Conservation (phyloP, 2,797 vertebrate genomes). For the Hydrophis major region DNA sequence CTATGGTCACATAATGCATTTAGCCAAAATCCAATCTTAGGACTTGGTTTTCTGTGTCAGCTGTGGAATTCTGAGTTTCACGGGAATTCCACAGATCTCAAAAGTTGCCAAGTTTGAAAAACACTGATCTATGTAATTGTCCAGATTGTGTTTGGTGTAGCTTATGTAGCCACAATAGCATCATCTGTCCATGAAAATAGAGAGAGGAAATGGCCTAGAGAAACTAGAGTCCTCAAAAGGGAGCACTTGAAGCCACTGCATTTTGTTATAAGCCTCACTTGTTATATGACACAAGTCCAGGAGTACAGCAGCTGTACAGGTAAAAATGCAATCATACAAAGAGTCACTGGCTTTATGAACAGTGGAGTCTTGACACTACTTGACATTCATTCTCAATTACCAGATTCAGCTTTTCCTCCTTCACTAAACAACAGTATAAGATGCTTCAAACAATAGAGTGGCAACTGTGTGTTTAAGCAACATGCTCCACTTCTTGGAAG, state of each 20-base stretch:
- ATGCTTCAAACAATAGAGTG: slow-evolving; percentile 58
- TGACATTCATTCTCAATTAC: slow-evolving; percentile 71
- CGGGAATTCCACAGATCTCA: neutral
- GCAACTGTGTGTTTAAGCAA: slow-evolving; percentile 49
- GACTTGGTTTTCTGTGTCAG: neutral
- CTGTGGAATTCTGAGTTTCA: neutral
- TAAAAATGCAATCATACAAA: slow-evolving; percentile 67
- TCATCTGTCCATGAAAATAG: neutral
- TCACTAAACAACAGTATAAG: slow-evolving; percentile 64
- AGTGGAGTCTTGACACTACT: slow-evolving; percentile 66
- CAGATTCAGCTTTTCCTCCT: slow-evolving; percentile 54
- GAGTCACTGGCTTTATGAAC: slow-evolving; percentile 63
- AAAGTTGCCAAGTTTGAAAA: neutral
- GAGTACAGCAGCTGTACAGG: slow-evolving; percentile 60
- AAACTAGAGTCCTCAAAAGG: neutral
- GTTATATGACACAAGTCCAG: slow-evolving; percentile 40
- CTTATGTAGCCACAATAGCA: neutral
- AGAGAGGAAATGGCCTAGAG: neutral
- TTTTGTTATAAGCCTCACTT: neutral
- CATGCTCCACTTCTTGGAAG: slow-evolving; percentile 49
- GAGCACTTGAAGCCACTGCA: neutral
- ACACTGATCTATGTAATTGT: neutral
- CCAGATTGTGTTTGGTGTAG: neutral
- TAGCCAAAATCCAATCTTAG: neutral
- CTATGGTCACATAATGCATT: neutral